These are phyloP conservation scores for Agrilus mali DNA, from an alignment of 2,888 invertebrate genomes.

Conservation along the genomic window DNA sequence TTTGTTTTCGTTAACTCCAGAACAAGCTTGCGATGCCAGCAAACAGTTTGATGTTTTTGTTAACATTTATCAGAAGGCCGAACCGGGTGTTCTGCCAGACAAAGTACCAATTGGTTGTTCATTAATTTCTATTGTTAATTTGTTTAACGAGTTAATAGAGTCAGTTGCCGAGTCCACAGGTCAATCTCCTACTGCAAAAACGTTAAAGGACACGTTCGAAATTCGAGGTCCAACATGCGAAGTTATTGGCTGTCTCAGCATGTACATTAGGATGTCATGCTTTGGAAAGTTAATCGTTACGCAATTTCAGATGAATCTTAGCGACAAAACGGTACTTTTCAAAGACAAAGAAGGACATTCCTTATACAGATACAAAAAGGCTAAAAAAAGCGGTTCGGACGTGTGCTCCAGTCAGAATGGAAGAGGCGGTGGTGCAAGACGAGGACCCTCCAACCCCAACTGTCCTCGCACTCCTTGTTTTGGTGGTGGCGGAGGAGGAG, in stretches of 20 bases:
- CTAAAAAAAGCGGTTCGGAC: conserved; percentile 18
- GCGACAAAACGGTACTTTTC: conserved; percentile 34
- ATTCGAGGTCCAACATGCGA: conserved; percentile 38
- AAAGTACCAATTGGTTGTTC: conserved; percentile 46
- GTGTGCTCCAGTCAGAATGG: conserved; percentile 1
- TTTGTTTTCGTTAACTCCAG: conserved; percentile 47
- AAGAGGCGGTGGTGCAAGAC: conserved; percentile 10
- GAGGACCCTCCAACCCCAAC: not conserved
- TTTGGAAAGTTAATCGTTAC: conserved; percentile 54
- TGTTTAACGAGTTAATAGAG: conserved; percentile 44
- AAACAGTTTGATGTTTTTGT: conserved; percentile 44
- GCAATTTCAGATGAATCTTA: conserved; percentile 44
- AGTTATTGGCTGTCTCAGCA: conserved; percentile 43
- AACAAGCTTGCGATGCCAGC: conserved; percentile 40
- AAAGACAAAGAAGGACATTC: conserved; percentile 34
- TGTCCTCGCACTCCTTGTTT: not conserved
- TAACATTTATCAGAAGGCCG: conserved; percentile 45
- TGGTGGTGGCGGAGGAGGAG: conserved; percentile 1
- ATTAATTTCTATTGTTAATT: conserved; percentile 44
- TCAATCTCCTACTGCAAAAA: conserved; percentile 41
- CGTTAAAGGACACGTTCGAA: conserved; percentile 47
- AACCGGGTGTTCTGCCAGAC: conserved; percentile 49
- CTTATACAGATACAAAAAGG: conserved; percentile 31
- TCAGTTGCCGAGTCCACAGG: conserved; percentile 30
- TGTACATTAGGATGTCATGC: conserved; percentile 52